Percentiles rank a stretch among this genome's conserved stretches.
Conservation (phyloP, 2,113 vertebrate genomes). For the Gyps fulvus region DNA sequence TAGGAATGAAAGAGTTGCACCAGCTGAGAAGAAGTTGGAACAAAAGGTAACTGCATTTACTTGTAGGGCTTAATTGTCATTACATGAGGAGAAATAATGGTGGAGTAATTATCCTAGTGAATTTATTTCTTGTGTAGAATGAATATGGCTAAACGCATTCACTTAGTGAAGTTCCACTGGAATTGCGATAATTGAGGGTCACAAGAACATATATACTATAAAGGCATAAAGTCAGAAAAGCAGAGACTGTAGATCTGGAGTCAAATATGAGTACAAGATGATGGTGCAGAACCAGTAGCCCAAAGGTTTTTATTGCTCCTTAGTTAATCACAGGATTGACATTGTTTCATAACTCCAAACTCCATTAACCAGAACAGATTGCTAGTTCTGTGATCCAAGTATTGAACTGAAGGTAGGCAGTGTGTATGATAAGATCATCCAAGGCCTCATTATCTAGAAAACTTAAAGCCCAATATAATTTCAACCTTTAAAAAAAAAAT, state of each 20-base stretch:
- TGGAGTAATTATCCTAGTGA: not conserved
- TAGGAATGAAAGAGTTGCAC: not conserved
- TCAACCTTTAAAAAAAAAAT: not conserved
- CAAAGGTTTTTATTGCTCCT: constrained; percentile 36
- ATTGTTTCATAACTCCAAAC: constrained; percentile 53
- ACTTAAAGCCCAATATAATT: not conserved
- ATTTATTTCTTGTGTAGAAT: constrained; percentile 24
- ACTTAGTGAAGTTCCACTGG: not conserved
- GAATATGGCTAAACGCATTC: not conserved
- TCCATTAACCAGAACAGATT: constrained; percentile 33
- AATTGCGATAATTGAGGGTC: constrained; percentile 31
- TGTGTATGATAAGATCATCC: not conserved
- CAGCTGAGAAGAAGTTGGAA: not conserved
- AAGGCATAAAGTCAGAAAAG: constrained; percentile 37
- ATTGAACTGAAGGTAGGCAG: constrained; percentile 26
- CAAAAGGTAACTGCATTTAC: constrained; percentile 27
- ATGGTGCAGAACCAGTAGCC: constrained; percentile 26
- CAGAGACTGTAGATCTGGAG: constrained; percentile 5
- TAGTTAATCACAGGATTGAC: constrained; percentile 50
- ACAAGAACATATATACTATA: not conserved
- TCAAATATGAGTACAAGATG: constrained; percentile 31
- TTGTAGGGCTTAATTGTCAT: constrained; percentile 4
- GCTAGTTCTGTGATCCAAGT: constrained; percentile 9
- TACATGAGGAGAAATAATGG: constrained; percentile 36
- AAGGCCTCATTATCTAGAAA: not conserved